Percentiles rank a stretch among this genome's conserved stretches.
Conservation (phyloP, 2,113 vertebrate species). For the Sisor rabdophorus region DNA sequence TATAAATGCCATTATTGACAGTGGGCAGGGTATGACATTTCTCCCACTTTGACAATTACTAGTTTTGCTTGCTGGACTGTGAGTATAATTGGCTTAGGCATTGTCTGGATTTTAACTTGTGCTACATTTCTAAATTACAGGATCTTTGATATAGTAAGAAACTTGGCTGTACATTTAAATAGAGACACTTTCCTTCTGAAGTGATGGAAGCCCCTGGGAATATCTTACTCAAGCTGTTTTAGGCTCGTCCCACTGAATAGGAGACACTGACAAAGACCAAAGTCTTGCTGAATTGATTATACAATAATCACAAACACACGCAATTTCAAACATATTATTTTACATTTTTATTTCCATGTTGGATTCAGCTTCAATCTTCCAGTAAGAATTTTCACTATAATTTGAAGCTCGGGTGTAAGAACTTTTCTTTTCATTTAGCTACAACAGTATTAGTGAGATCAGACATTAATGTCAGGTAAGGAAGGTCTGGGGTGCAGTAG, state of each 20-base stretch:
- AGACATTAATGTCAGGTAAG: too few species aligned
- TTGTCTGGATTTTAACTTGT: not conserved
- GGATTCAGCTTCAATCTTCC: too few species aligned
- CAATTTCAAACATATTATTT: too few species aligned
- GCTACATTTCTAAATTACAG: not conserved
- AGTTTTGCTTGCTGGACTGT: slow-evolving; percentile 1
- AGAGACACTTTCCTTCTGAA: not conserved
- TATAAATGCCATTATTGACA: not conserved
- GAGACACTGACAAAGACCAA: not conserved
- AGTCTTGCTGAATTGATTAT: not conserved
- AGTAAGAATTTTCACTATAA: too few species aligned
- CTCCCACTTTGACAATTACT: not conserved
- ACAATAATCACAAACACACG: too few species aligned
- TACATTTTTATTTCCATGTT: too few species aligned
- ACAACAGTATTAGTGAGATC: too few species aligned
- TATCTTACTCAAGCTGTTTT: not conserved
- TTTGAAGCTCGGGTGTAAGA: too few species aligned
- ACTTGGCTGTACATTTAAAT: not conserved
- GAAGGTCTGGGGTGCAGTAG: too few species aligned
- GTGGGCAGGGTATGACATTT: not conserved
- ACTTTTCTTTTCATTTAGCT: too few species aligned
- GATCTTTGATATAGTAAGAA: not conserved
- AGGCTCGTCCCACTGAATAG: not conserved
- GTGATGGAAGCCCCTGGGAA: not conserved
- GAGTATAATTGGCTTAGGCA: not conserved